Base-by-base conservation (phyloP, 2,113 vertebrate species). In the Oenanthe melanoleuca region DNA sequence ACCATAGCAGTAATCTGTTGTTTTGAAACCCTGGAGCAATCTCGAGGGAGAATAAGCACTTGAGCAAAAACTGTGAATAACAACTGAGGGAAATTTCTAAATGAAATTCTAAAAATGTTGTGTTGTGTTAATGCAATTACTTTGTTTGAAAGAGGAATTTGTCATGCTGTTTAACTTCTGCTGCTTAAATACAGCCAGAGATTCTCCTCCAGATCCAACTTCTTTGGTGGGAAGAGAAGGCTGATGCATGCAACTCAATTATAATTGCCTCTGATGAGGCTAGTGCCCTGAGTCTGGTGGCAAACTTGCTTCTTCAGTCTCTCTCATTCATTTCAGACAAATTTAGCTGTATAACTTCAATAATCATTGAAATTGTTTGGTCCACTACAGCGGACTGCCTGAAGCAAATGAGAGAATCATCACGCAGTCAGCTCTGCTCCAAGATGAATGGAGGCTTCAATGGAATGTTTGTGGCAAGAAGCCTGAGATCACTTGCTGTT, bases 61-160 rank as follows among this genome's bases (percentile, higher is more conserved):
- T 37, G 80, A 87, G 82, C 17, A 67, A 93, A 81, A 82, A 72
- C 33, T 55, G 73, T 67, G 61, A 91, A 79, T 93, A 90, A 94
- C 88, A 94, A 86, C 86, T 6, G 38, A 73, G 34, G 67, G 59
- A 79, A 80, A 59, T 57, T 72, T 72, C 88, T 66, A 34, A 90
- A 88, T 77, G 17, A 75, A 89, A 60, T 89, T 88, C 38, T 49
- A 85, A 94, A 92, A 94, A 57, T 55, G 17, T 44, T 88, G 28
- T 84, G 52, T 93, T 84, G 55, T 95, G 84, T 69, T 92, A 94
- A 85, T 95, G 53, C 70, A 95, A 67, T 91, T 92, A 80, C 83
- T 86, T 94, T 75, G 73, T 91, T 95, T 93, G 60, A 57, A 84
- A 75, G 42, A 88, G 19, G 67, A 59, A n/a, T 83, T 83, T 83